Conservation (phyloP, 2,113 vertebrate genomes). For the Sclerurus mexicanus region DNA sequence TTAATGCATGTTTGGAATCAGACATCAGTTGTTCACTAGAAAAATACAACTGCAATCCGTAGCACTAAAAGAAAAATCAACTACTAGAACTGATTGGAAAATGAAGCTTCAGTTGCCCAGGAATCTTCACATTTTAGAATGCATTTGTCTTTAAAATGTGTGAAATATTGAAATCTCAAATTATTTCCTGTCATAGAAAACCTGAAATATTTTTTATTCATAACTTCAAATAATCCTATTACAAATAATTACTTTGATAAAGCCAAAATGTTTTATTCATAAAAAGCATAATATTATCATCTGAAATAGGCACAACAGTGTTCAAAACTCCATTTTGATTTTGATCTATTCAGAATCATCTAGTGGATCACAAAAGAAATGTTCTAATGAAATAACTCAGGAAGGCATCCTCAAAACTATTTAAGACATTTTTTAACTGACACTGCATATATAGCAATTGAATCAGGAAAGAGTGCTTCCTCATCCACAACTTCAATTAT, state of each 20-base stretch:
- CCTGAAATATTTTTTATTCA: not conserved
- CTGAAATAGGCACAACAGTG: not conserved
- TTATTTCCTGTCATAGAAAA: not conserved
- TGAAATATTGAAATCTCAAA: not conserved
- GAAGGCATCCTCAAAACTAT: not conserved
- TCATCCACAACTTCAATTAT: not conserved
- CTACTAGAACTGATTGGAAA: not conserved
- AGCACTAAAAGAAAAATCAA: not conserved
- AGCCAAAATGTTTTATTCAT: conserved; percentile 45
- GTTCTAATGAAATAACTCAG: not conserved
- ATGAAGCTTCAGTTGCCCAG: not conserved
- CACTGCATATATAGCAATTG: accelerated
- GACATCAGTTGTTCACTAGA: not conserved
- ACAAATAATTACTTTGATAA: conserved; percentile 58
- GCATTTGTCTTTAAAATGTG: not conserved
- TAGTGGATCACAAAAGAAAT: not conserved
- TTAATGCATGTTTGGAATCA: not conserved
- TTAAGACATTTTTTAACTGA: not conserved
- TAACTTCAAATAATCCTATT: conserved; percentile 25
- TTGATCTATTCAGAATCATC: not conserved
- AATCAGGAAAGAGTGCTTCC: not conserved
- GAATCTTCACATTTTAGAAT: not conserved
- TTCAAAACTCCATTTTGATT: conserved; percentile 13
- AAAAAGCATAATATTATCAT: conserved; percentile 26
- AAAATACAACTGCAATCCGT: not conserved